A percentile compares a stretch with the other conserved stretches of the same genome.
These are phyloP conservation scores for Megalonaias nervosa DNA, from an alignment of 1,140 invertebrate species.

Conservation along the genomic window DNA sequence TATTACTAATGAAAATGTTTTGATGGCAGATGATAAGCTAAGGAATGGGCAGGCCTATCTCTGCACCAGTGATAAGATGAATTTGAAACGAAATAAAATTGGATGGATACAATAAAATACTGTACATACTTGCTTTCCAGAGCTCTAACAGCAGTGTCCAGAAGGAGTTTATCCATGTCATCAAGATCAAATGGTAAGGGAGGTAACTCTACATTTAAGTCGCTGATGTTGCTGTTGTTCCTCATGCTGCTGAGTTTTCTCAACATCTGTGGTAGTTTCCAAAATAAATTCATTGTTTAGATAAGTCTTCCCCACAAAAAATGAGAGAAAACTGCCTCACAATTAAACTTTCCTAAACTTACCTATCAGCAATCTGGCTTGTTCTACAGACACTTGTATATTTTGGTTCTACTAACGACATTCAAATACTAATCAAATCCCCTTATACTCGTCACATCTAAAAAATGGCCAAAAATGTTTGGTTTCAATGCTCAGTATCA, in stretches of 20 bases:
- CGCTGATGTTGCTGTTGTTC: slow-evolving; percentile 32
- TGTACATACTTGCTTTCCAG: slow-evolving; percentile 67
- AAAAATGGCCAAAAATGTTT: no score
- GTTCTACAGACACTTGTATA: background rate
- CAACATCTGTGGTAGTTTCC: slow-evolving; percentile 57
- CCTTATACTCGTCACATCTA: background rate
- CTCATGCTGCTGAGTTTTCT: slow-evolving; percentile 34
- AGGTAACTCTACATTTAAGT: slow-evolving; percentile 54
- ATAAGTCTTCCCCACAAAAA: no score
- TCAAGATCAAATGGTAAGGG: slow-evolving; percentile 63
- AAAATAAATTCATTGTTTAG: background rate
- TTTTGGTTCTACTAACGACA: background rate
- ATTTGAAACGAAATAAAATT: background rate
- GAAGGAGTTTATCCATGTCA: slow-evolving; percentile 59
- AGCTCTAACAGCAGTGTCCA: slow-evolving; percentile 57
- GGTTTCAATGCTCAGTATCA: no score
- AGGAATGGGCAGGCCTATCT: background rate
- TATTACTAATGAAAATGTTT: background rate
- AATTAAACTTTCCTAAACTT: no score
- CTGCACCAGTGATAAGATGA: background rate
- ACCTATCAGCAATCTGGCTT: background rate
- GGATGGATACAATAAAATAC: background rate
- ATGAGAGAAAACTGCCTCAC: no score
- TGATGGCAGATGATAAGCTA: background rate
- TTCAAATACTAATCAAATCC: background rate